Evolutionary conservation across 2,888 invertebrate genomes (phyloP).

Genomic region (Drosophila sordidapex): DNA sequence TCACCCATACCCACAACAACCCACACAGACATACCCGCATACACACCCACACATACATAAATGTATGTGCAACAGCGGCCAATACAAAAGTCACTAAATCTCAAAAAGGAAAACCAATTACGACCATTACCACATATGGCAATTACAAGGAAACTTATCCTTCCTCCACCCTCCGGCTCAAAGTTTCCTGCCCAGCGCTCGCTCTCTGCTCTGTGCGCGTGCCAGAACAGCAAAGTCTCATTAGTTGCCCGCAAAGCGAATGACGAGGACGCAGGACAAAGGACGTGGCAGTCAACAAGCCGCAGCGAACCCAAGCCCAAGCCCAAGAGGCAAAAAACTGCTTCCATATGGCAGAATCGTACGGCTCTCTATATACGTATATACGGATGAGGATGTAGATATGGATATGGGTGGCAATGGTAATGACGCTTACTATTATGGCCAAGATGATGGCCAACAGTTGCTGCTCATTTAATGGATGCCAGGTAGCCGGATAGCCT

Average conservation of each 20-base stretch:
- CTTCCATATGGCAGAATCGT: conserved; percentile 11
- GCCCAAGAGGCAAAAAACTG: conserved; percentile 14
- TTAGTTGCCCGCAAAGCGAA: conserved; percentile 68
- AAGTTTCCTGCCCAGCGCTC: background rate
- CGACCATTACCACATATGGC: conserved; percentile 77
- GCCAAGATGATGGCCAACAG: conserved; percentile 61
- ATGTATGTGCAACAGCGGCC: conserved; percentile 48
- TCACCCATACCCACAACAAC: background rate
- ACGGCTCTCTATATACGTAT: conserved; percentile 1
- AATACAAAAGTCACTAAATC: conserved; percentile 77
- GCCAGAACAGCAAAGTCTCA: conserved; percentile 75
- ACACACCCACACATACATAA: background rate
- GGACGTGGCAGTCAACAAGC: conserved; percentile 35
- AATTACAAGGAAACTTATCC: conserved; percentile 69
- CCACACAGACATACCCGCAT: no score
- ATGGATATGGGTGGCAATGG: conserved; percentile 59
- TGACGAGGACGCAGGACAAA: conserved; percentile 28
- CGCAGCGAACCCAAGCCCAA: conserved; percentile 19
- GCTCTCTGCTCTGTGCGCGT: conserved; percentile 44
- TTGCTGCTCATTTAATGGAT: conserved; percentile 43
- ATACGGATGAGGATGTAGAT: conserved; percentile 3
- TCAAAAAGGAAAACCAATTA: conserved; percentile 78
- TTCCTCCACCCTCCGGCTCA: background rate
- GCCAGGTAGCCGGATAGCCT: conserved; percentile 28
- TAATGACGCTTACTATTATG: conserved; percentile 73